Conservation (phyloP, 2,113 vertebrate species). For the Hippoglossus stenolepis region DNA sequence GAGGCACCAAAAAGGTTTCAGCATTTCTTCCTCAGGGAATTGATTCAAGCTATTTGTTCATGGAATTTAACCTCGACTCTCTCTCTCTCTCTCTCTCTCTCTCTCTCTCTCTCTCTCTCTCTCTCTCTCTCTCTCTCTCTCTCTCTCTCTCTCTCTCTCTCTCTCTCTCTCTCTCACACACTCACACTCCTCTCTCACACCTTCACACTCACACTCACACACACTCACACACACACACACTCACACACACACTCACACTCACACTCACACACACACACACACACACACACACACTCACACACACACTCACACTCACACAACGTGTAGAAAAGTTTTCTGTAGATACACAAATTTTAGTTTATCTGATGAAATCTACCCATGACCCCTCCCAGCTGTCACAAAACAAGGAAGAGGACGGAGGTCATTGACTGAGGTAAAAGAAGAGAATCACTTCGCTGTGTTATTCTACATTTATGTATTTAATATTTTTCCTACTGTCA, state of each 20-base stretch:
- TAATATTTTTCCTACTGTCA: background rate
- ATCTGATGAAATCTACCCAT: background rate
- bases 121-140: no score
- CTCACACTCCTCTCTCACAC: no score
- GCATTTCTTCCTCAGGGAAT: constrained; percentile 27
- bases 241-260: no score
- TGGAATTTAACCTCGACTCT: constrained; percentile 37
- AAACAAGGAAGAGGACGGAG: no score
- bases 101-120: no score
- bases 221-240: no score
- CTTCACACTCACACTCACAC: no score
- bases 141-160: no score
- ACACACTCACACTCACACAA: background rate
- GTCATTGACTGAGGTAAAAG: background rate
- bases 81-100: background rate
- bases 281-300: background rate
- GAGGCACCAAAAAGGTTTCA: constrained; percentile 53
- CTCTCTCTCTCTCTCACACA: no score
- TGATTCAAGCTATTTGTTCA: constrained; percentile 50
- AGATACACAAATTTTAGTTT: background rate
- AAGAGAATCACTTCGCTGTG: background rate
- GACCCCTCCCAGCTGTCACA: no score
- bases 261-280: no score
- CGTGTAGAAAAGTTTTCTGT: background rate
- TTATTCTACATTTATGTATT: constrained; percentile 19